phyloP scores from a whole-genome alignment of 2,113 vertebrate species.

The Podiceps cristatus region DNA sequence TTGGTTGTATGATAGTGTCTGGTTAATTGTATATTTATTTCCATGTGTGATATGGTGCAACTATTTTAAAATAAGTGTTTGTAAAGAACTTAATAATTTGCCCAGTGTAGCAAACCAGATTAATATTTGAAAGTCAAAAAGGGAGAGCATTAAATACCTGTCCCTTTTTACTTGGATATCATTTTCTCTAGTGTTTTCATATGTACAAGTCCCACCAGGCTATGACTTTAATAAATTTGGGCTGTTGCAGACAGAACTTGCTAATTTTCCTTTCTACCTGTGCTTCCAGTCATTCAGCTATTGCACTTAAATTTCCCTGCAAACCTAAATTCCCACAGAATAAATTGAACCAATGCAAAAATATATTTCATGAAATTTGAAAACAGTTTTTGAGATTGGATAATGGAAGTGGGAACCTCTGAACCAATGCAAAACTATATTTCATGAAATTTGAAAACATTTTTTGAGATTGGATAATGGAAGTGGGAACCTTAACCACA shows the following conservation, averaged over 20 bases:
- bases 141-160: neutral
- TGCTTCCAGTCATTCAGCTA: neutral
- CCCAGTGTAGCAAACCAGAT: neutral
- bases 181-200: neutral
- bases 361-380: neutral
- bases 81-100: neutral
- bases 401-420: neutral
- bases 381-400: neutral
- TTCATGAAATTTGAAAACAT: neutral
- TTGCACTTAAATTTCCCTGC: neutral
- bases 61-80: slow-evolving; percentile 45
- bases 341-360: neutral
- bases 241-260: neutral
- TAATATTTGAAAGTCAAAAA: neutral
- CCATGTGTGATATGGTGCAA: slow-evolving; percentile 19
- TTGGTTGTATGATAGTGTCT: slow-evolving; percentile 9
- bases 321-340: neutral
- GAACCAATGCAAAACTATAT: neutral
- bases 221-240: neutral
- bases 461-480: neutral
- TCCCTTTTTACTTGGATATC: neutral
- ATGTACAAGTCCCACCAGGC: neutral
- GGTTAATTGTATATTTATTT: slow-evolving; percentile 68
- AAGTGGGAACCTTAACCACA: neutral
- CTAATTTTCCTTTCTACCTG: neutral